A percentile compares a stretch with the other conserved stretches of the same genome.
These are phyloP conservation scores for Himalopsyche tibetana DNA, from an alignment of 2,888 invertebrate species.

Conservation along the genomic window DNA sequence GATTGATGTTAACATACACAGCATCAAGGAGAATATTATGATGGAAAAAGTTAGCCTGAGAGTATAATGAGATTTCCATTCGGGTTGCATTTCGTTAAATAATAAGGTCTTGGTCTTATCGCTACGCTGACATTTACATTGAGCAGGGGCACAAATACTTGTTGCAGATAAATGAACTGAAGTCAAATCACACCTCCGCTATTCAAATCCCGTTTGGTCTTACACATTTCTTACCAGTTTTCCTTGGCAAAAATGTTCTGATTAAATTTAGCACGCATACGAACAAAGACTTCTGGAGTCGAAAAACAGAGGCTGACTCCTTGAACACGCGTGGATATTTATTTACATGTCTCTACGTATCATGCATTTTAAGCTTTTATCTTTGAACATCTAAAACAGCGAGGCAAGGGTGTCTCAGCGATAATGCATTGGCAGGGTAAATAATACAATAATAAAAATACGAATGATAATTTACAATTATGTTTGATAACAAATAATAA, in stretches of 20 bases:
- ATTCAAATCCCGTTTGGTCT: neutral
- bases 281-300: slow-evolving; percentile 1
- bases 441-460: neutral
- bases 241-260: neutral
- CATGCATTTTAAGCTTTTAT: slow-evolving; percentile 21
- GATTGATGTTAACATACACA: too few relatives aligned
- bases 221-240: slow-evolving; percentile 9
- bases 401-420: neutral
- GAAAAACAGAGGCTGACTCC: neutral
- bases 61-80: too few relatives aligned
- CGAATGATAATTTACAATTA: too few relatives aligned
- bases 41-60: too few relatives aligned
- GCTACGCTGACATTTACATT: neutral
- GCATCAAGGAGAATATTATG: too few relatives aligned
- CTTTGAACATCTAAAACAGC: neutral
- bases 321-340: slow-evolving; percentile 16
- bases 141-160: slow-evolving; percentile 5
- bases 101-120: neutral
- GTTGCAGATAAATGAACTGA: slow-evolving; percentile 5
- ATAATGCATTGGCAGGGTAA: neutral
- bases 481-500: too few relatives aligned
- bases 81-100: too few relatives aligned
- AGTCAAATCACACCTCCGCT: slow-evolving; percentile 16
- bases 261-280: slow-evolving; percentile 26
- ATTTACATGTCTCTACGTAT: neutral